Conservation (phyloP, 2,113 vertebrate genomes). For the Heloderma charlesbogerti region DNA sequence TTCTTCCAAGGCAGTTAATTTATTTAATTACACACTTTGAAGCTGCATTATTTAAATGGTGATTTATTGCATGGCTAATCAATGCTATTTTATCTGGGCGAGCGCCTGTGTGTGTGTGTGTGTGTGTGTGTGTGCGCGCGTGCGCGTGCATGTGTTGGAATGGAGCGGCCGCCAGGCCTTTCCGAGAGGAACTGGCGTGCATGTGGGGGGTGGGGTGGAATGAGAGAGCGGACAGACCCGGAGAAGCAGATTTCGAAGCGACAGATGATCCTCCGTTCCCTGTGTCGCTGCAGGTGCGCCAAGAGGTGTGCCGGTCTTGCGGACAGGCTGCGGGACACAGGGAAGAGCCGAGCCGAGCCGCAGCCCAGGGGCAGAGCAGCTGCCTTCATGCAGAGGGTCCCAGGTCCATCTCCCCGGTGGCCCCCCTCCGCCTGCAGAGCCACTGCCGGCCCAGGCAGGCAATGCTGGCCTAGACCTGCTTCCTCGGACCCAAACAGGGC, state of each 20-base stretch:
- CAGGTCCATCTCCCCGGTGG: too few relatives aligned
- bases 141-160: not conserved
- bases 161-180: not conserved
- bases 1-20: conserved; percentile 89
- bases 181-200: not conserved
- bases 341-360: too few relatives aligned
- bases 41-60: conserved; percentile 79
- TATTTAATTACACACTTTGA: conserved; percentile 88
- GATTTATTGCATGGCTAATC: conserved; percentile 77
- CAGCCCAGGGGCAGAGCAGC: too few relatives aligned
- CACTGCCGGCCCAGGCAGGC: too few relatives aligned
- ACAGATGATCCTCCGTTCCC: too few relatives aligned
- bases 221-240: accelerated
- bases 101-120: not conserved
- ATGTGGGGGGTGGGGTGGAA: accelerated
- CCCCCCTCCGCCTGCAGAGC: too few relatives aligned
- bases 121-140: not conserved
- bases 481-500: not conserved
- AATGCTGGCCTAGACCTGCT: not conserved
- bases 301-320: not conserved
- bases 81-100: conserved; percentile 70
- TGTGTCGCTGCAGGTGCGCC: not conserved
- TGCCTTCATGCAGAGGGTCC: too few relatives aligned
- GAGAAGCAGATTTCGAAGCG: not conserved
- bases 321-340: too few relatives aligned